Evolutionary conservation across 2,797 vertebrate species (phyloP).

Genomic region (Okamejei kenojei): DNA sequence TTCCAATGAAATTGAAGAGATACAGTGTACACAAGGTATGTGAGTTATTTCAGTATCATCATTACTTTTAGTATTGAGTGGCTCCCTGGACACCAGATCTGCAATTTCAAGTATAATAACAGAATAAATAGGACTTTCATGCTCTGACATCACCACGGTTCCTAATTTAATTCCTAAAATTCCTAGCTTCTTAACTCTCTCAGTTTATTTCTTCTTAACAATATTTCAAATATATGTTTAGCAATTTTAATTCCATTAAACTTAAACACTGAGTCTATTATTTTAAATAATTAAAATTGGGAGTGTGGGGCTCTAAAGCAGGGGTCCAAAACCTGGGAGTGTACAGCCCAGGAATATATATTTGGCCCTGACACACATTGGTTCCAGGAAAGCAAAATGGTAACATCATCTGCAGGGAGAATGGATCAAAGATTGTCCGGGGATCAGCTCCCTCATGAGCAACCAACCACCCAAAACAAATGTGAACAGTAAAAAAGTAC

Average conservation of each 20-base stretch:
- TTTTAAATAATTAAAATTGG: not conserved
- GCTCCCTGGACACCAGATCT: no score
- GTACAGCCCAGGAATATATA: not conserved
- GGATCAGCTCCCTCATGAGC: not conserved
- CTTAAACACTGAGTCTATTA: no score
- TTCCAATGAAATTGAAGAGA: no score
- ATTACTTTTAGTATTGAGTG: no score
- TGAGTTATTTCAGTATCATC: no score
- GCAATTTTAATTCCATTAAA: not conserved
- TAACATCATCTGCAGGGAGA: not conserved
- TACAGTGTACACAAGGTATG: no score
- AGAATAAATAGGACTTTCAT: no score
- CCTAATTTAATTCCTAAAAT: no score
- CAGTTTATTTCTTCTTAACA: not conserved
- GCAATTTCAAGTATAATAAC: no score
- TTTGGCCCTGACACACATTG: not conserved
- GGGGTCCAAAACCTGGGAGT: not conserved
- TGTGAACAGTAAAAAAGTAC: no score
- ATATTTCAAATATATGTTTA: not conserved
- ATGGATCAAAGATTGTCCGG: not conserved
- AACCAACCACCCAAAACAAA: no score
- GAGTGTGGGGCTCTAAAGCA: not conserved
- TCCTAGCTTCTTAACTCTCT: not conserved
- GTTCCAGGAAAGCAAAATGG: not conserved
- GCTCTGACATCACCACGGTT: no score